Percentiles rank a stretch among this genome's conserved stretches.
Evolutionary conservation across 2,888 invertebrate genomes (phyloP).

Genomic region (Megalurothrips usitatus): DNA sequence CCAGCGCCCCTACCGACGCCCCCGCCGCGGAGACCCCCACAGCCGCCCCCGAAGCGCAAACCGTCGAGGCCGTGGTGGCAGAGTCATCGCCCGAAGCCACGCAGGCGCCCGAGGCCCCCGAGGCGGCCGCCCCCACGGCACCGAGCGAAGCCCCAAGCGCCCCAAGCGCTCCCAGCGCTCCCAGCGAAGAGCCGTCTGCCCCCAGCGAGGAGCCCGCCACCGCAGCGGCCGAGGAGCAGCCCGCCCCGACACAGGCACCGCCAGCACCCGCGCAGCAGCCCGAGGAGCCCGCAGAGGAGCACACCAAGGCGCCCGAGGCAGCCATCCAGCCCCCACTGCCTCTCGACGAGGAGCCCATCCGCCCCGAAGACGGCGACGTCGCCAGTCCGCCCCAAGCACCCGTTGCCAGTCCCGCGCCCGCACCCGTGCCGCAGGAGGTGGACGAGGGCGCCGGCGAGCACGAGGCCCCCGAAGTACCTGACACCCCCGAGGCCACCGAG

Average conservation of each 20-base stretch:
- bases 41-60: conserved; percentile 35
- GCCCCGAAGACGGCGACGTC: background rate
- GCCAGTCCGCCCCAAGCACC: conserved; percentile 17
- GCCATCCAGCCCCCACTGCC: background rate
- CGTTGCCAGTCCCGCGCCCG: conserved; percentile 29
- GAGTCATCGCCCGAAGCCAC: background rate
- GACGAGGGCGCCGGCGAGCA: conserved; percentile 33
- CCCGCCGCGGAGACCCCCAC: background rate
- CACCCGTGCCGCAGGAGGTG: conserved; percentile 30
- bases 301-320: background rate
- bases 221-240: background rate
- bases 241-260: background rate
- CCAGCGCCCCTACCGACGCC: background rate
- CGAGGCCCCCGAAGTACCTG: conserved; percentile 32
- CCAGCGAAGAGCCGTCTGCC: background rate
- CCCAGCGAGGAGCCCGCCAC: conserved; percentile 28
- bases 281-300: background rate
- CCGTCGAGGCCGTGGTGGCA: background rate
- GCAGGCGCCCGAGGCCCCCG: too few species aligned
- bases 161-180: too few species aligned
- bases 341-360: background rate
- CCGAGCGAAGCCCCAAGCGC: too few species aligned
- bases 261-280: background rate
- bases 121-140: too few species aligned
- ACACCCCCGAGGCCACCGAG: conserved; percentile 34